Conservation (phyloP, 2,113 vertebrate species). For the Mohoua ochrocephala region DNA sequence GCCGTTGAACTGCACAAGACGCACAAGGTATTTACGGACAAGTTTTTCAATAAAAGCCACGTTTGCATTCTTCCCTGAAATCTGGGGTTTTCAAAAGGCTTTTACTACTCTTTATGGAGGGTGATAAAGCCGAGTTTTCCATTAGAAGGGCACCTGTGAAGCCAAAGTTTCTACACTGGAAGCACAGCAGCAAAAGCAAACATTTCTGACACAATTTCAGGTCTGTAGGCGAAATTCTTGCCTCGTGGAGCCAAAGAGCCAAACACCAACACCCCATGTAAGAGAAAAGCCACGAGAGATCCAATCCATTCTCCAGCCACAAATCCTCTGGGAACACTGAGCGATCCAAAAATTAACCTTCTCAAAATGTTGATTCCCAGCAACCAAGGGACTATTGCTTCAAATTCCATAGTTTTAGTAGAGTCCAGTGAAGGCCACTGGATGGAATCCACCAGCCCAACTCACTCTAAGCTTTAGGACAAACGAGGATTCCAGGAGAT, state of each 20-base stretch:
- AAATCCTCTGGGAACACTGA: neutral
- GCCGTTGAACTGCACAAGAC: neutral
- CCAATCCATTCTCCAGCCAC: neutral
- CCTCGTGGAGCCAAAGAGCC: neutral
- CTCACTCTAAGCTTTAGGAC: neutral
- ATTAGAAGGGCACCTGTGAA: neutral
- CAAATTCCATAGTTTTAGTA: neutral
- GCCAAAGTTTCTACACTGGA: neutral
- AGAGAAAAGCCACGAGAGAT: neutral
- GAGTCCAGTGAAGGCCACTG: neutral
- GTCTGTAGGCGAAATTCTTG: neutral
- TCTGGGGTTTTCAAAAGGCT: neutral
- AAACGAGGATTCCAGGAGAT: neutral
- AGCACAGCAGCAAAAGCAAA: neutral
- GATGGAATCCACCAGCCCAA: neutral
- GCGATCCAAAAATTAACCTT: neutral
- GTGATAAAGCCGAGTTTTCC: neutral
- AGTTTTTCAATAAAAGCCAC: neutral
- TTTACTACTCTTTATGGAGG: neutral
- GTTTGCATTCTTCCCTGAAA: neutral
- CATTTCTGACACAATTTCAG: neutral
- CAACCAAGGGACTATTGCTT: neutral
- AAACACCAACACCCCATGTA: accelerated
- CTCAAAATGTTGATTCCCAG: neutral
- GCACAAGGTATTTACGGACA: neutral